Base-by-base conservation (phyloP, 2,113 vertebrate species). In the Rana temporaria region DNA sequence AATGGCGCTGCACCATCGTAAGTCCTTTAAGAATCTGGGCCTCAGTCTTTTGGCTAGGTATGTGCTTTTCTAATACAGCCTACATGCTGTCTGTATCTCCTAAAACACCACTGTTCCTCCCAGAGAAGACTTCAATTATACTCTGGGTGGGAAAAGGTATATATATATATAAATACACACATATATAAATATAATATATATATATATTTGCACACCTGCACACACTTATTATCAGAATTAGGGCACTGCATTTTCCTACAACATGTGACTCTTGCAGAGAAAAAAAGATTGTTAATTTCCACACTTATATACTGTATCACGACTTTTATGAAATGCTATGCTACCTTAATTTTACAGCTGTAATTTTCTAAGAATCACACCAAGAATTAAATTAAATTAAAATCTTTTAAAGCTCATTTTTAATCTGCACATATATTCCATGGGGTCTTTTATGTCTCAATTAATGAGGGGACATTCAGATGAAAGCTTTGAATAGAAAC, bases 341-440 rank as follows among this genome's bases (percentile, higher is more conserved):
- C 92, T 87, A 84, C 85, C 68, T 84, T 89, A 81, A 86, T 88
- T 92, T 92, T 92, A 42, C 38, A 42, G 38, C 38, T 42, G 38
- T 42, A 91, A 92, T 92, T 93, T 91, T 88, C 88, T 82, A 60
- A 63, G 79, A 85, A 89, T 90, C 88, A 88, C 87, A 86, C 86
- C 92, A 91, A 91, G 89, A 90, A 92, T 86, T 86, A 90, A 92
- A 92, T 92, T 89, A 87, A 78, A 90, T 92, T 90, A 92, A 92
- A 55, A 5, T 87, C 88, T 89, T 88, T 91, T 90, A 91, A 92
- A 91, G 87, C 85, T 85, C 89, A 84, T 89, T 85, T 88, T 90
- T 90, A 92, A 92, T 91, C 85, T 86, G 90, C 90, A 89, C 88
- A 89, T 90, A 90, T 90, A 91, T 90, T 90, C 88, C 84, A 12